Evolutionary conservation across 2,113 vertebrate species (phyloP).

Genomic region (Leiothrix lutea): DNA sequence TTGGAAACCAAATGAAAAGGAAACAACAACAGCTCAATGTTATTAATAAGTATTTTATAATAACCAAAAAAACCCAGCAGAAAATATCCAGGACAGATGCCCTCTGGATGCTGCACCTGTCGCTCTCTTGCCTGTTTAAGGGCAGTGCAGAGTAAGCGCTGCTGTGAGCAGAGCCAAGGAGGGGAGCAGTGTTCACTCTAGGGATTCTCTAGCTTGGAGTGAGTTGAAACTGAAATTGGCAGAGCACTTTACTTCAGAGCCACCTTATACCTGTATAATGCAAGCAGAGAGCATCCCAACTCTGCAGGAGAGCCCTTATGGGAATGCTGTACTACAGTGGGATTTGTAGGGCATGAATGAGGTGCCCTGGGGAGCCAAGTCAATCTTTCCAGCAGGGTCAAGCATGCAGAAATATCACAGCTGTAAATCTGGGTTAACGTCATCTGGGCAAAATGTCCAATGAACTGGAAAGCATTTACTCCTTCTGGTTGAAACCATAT

Average conservation of each 20-base stretch:
- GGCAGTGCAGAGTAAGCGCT: neutral
- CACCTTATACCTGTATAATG: neutral
- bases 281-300: neutral
- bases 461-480: slow-evolving; percentile 31
- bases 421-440: slow-evolving; percentile 4
- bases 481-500: slow-evolving; percentile 1
- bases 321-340: neutral
- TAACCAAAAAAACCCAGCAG: neutral
- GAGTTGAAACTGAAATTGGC: neutral
- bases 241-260: neutral
- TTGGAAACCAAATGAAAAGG: neutral
- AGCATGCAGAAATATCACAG: slow-evolving; percentile 6
- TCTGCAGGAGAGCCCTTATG: neutral
- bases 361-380: neutral
- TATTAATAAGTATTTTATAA: slow-evolving; percentile 43
- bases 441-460: slow-evolving; percentile 3
- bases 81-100: neutral
- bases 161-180: neutral
- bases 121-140: slow-evolving; percentile 40
- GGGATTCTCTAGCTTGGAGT: neutral
- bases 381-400: neutral
- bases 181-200: neutral
- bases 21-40: neutral
- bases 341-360: neutral
- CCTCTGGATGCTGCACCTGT: slow-evolving; percentile 47